phyloP scores from a whole-genome alignment of 2,113 vertebrate species.

The Pollachius pollachius region DNA sequence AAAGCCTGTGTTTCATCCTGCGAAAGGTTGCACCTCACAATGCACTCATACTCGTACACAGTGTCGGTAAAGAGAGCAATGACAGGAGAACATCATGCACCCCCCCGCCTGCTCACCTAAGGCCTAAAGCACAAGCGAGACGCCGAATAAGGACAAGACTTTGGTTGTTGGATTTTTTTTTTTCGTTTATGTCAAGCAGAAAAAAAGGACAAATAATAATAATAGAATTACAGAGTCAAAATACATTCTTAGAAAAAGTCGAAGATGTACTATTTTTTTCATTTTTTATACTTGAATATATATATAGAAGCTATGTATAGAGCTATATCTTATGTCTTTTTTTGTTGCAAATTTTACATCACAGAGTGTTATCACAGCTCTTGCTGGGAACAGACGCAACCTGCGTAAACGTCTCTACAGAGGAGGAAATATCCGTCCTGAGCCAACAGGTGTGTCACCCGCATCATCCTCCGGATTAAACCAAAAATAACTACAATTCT shows the following conservation, averaged over 20 bases:
- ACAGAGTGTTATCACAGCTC: slow-evolving; percentile 62
- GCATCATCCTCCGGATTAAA: background rate
- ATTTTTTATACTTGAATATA: slow-evolving; percentile 54
- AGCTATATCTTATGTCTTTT: slow-evolving; percentile 50
- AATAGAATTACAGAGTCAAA: slow-evolving; percentile 69
- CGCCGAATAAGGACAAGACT: slow-evolving; percentile 33
- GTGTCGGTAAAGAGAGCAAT: slow-evolving; percentile 65
- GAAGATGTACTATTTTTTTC: slow-evolving; percentile 48
- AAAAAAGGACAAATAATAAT: slow-evolving; percentile 35
- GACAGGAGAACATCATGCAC: slow-evolving; percentile 68
- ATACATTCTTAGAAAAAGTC: slow-evolving; percentile 80
- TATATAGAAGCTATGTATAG: slow-evolving; percentile 52
- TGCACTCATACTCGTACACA: slow-evolving; percentile 59
- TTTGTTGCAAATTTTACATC: slow-evolving; percentile 66
- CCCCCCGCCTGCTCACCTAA: slow-evolving; percentile 22
- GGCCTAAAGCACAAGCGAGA: slow-evolving; percentile 44
- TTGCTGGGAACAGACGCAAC: slow-evolving; percentile 42
- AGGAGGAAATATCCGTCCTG: slow-evolving; percentile 50
- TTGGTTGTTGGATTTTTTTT: slow-evolving; percentile 11
- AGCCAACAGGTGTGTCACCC: no score
- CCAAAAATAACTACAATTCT: background rate
- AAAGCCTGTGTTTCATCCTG: slow-evolving; percentile 27
- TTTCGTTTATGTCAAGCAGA: slow-evolving; percentile 57
- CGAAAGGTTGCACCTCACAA: slow-evolving; percentile 24
- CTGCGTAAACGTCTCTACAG: slow-evolving; percentile 33